A percentile compares a stretch with the other conserved stretches of the same genome.
Conservation (phyloP, 2,113 vertebrate species). For the Rynchops niger region DNA sequence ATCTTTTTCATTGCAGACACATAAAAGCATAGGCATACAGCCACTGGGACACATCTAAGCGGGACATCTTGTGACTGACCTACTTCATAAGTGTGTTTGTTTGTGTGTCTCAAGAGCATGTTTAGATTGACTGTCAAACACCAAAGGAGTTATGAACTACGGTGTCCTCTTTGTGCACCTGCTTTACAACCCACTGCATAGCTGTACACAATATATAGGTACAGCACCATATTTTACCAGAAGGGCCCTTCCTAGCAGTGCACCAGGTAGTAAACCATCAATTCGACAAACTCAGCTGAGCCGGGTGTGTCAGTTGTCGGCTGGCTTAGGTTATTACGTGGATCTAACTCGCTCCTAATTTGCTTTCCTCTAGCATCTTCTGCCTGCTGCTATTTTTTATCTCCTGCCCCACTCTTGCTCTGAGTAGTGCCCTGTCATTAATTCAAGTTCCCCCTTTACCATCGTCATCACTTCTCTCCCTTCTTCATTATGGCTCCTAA, state of each 20-base stretch:
- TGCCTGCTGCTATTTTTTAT: neutral
- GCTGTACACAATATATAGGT: neutral
- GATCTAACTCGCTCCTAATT: neutral
- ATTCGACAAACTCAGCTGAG: fast-evolving
- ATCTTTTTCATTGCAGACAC: neutral
- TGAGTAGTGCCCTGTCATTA: neutral
- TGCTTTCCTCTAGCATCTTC: neutral
- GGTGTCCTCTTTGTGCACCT: neutral
- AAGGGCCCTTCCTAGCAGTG: neutral
- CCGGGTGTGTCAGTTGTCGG: fast-evolving
- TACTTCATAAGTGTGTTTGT: neutral
- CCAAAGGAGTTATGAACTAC: neutral
- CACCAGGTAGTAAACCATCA: fast-evolving
- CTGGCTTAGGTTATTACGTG: neutral
- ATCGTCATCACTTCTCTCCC: fast-evolving
- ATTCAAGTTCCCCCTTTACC: neutral
- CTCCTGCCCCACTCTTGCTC: neutral
- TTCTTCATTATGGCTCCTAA: neutral
- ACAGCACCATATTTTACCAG: neutral
- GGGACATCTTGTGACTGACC: neutral
- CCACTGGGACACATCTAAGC: neutral
- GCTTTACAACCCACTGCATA: neutral
- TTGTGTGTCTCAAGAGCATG: neutral
- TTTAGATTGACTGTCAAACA: neutral
- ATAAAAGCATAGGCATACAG: neutral